phyloP scores from a whole-genome alignment of 2,888 invertebrate species.

The Phasia obesa region DNA sequence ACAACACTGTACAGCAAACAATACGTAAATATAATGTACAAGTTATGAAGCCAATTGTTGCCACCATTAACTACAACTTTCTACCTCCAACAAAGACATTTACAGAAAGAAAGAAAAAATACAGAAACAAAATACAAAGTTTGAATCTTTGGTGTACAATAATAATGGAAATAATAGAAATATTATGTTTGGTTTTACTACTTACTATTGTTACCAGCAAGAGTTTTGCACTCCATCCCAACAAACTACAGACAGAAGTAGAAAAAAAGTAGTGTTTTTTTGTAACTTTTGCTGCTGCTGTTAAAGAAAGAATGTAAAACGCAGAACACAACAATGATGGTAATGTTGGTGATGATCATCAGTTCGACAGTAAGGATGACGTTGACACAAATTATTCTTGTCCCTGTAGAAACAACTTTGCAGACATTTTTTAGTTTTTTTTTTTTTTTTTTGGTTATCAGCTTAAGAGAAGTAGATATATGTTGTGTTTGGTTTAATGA shows the following conservation, averaged over 20 bases:
- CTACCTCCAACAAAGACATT: conserved; percentile 19
- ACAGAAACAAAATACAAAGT: conserved; percentile 38
- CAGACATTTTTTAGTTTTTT: conserved; percentile 50
- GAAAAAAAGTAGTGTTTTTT: neutral
- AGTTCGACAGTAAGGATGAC: conserved; percentile 23
- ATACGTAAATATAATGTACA: conserved; percentile 48
- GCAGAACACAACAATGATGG: conserved; percentile 23
- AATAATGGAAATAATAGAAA: conserved; percentile 55
- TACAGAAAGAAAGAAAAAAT: neutral
- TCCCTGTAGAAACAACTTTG: conserved; percentile 64
- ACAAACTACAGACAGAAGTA: neutral
- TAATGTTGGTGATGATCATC: conserved; percentile 39
- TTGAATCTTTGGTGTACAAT: conserved; percentile 52
- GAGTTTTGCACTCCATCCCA: too few relatives aligned
- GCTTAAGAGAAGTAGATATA: conserved; percentile 9
- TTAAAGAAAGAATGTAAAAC: conserved; percentile 20
- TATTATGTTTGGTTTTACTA: conserved; percentile 57
- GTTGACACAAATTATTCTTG: conserved; percentile 58
- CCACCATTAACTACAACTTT: conserved; percentile 49
- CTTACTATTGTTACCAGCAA: conserved; percentile 13
- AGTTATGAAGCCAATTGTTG: conserved; percentile 70
- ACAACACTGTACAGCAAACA: conserved; percentile 48
- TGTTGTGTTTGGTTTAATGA: conserved; percentile 26
- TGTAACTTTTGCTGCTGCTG: conserved; percentile 2
- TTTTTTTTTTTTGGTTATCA: neutral